A percentile compares a stretch with the other conserved stretches of the same genome.
phyloP scores from a whole-genome alignment of 92 coral and sea anemone genomes.

The Zoanthus solanderi region DNA sequence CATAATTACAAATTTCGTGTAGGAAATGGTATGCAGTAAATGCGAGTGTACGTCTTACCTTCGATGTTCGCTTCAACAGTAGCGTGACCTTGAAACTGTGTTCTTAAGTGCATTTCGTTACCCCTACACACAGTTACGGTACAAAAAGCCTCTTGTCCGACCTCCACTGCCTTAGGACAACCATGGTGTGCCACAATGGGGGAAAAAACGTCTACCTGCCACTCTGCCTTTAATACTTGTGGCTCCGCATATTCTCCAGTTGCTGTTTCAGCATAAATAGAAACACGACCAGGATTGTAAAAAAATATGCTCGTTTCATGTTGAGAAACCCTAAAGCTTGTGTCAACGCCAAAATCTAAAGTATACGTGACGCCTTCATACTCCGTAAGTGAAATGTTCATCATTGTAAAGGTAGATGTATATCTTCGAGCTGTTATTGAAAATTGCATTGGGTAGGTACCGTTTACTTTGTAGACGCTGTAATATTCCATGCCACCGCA shows the following conservation, averaged over 20 bases:
- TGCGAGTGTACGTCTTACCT: conserved; percentile 31
- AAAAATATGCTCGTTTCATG: conserved; percentile 20
- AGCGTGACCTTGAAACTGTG: conserved; percentile 72
- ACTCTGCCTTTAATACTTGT: conserved; percentile 9
- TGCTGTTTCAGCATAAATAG: conserved; percentile 29
- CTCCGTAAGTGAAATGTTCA: conserved; percentile 60
- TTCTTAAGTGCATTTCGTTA: conserved; percentile 39
- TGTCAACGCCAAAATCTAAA: conserved; percentile 78
- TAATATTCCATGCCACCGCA: conserved; percentile 80
- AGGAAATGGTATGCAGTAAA: too few species aligned
- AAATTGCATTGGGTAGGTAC: conserved; percentile 56
- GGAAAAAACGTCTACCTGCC: conserved; percentile 59
- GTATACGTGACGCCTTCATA: conserved; percentile 48
- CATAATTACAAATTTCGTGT: too few species aligned
- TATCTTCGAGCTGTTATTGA: conserved; percentile 63
- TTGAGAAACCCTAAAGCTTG: conserved; percentile 16
- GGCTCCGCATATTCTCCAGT: conserved; percentile 37
- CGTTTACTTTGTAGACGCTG: conserved; percentile 73
- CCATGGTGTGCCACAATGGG: conserved; percentile 48
- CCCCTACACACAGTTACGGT: conserved; percentile 63
- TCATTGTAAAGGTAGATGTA: conserved; percentile 51
- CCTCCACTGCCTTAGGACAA: conserved; percentile 78
- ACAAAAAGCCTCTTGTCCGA: conserved; percentile 55
- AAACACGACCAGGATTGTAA: conserved; percentile 9
- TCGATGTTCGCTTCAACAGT: conserved; percentile 59